Percentiles rank a stretch among this genome's conserved stretches.
These are phyloP conservation scores for Gulo gulo DNA, from an alignment of 2,113 vertebrate species.

Conservation along the genomic window DNA sequence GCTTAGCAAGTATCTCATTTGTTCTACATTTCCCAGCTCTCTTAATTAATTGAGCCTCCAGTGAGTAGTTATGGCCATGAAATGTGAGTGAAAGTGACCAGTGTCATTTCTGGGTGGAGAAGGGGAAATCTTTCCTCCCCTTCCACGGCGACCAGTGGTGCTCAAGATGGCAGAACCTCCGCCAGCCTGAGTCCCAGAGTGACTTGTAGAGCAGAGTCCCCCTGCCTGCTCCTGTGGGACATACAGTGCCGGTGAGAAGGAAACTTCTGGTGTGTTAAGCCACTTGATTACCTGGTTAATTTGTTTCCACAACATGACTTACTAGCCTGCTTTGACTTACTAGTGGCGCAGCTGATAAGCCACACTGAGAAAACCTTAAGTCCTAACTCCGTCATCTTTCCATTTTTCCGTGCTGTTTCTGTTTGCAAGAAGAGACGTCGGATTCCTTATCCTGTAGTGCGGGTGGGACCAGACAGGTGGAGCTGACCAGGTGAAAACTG, in stretches of 20 bases:
- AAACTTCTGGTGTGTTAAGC: neutral
- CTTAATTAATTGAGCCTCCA: neutral
- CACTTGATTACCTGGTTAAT: neutral
- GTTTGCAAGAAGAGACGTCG: neutral
- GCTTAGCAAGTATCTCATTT: neutral
- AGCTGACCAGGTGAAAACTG: neutral
- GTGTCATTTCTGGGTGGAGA: neutral
- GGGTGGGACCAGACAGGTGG: neutral
- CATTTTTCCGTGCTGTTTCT: neutral
- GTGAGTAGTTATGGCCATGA: neutral
- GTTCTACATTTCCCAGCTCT: neutral
- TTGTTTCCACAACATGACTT: neutral
- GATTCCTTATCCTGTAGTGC: neutral
- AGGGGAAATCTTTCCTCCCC: neutral
- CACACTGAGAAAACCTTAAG: neutral
- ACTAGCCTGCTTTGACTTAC: neutral
- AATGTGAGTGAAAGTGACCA: neutral
- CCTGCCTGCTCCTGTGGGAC: neutral
- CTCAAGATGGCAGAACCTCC: neutral
- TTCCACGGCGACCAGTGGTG: neutral
- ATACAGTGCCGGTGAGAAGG: neutral
- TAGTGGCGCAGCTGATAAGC: neutral
- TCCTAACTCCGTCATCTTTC: neutral
- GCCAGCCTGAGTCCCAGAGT: neutral
- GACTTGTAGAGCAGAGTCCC: neutral